Conservation (phyloP, 1,140 invertebrate species). For the Diabrotica virgifera region DNA sequence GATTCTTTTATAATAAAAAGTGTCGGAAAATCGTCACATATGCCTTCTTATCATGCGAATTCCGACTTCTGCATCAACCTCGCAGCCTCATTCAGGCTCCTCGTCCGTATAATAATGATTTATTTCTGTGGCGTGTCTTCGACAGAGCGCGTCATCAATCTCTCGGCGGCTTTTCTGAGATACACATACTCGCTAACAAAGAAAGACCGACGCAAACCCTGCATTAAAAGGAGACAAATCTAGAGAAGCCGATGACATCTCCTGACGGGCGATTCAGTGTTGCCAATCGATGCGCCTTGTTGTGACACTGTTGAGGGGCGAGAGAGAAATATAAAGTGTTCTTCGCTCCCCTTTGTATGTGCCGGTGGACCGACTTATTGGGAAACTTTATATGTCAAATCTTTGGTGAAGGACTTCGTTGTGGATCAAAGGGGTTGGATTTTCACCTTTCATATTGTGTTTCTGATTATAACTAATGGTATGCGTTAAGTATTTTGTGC, state of each 20-base stretch:
- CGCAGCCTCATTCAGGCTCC: neutral
- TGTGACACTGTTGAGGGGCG: conserved; percentile 29
- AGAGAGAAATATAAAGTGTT: conserved; percentile 8
- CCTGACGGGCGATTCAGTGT: conserved; percentile 33
- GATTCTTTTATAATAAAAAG: neutral
- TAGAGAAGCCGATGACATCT: conserved; percentile 27
- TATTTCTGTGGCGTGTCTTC: conserved; percentile 30
- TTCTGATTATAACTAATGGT: neutral
- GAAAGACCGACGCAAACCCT: neutral
- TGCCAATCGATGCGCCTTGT: conserved; percentile 35
- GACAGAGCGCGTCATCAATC: conserved; percentile 34
- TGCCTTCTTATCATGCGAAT: neutral
- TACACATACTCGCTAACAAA: neutral
- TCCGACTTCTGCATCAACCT: neutral
- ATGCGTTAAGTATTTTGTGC: neutral
- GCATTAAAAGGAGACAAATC: neutral
- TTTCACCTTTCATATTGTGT: neutral
- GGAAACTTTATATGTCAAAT: conserved; percentile 26
- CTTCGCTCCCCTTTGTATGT: conserved; percentile 15
- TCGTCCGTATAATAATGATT: conserved; percentile 25
- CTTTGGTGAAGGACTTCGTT: neutral
- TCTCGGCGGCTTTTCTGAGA: conserved; percentile 13
- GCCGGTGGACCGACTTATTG: conserved; percentile 15
- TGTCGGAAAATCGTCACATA: neutral
- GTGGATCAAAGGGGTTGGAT: neutral